phyloP scores from a whole-genome alignment of 2,797 vertebrate species.

The Podarcis siculus region DNA sequence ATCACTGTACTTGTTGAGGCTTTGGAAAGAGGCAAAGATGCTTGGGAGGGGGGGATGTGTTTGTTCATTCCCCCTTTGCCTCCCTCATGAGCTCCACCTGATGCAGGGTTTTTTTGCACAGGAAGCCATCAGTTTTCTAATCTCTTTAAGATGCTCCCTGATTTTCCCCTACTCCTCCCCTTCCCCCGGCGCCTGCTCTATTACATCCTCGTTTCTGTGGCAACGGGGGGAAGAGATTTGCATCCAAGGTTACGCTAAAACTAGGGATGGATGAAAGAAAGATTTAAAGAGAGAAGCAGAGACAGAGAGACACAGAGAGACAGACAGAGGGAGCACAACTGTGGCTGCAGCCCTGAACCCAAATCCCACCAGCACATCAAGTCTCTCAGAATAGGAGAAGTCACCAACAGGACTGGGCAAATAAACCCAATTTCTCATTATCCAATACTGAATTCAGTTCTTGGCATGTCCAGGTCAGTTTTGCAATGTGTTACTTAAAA shows the following conservation, averaged over 20 bases:
- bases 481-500: no score
- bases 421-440: no score
- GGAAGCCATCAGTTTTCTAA: background rate
- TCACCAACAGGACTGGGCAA: background rate
- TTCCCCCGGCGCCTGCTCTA: slow-evolving; percentile 11
- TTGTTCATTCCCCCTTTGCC: background rate
- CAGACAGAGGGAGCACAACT: slow-evolving; percentile 62
- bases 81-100: background rate
- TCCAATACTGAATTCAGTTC: no score
- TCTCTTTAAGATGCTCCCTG: slow-evolving; percentile 22
- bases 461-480: no score
- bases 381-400: background rate
- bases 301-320: slow-evolving; percentile 59
- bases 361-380: background rate
- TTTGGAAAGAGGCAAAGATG: background rate
- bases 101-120: background rate
- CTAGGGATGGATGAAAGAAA: slow-evolving; percentile 33
- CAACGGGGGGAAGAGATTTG: slow-evolving; percentile 55
- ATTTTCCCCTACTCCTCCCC: background rate
- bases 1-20: no score
- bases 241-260: slow-evolving; percentile 62
- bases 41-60: no score
- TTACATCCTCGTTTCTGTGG: slow-evolving; percentile 63
- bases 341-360: slow-evolving; percentile 60
- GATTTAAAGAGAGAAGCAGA: slow-evolving; percentile 64